A percentile compares a stretch with the other conserved stretches of the same genome.
phyloP scores from a whole-genome alignment of 2,797 vertebrate species.

The Thripadectes ignobilis region DNA sequence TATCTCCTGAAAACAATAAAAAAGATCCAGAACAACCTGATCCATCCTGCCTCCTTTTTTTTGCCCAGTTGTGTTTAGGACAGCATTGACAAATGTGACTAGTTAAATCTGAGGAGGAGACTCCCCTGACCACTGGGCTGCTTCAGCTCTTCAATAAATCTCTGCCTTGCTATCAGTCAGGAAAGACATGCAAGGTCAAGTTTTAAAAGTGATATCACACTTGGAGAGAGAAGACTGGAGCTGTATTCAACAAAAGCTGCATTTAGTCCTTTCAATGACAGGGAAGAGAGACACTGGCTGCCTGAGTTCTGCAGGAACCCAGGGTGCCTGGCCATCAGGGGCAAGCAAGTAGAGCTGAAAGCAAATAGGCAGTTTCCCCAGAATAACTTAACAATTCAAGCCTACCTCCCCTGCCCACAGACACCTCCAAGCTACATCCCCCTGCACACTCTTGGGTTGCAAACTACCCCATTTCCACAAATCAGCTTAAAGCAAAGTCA shows the following conservation, averaged over 20 bases:
- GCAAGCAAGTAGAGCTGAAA: background rate
- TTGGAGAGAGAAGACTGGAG: background rate
- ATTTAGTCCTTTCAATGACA: background rate
- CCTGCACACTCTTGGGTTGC: background rate
- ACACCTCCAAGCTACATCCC: background rate
- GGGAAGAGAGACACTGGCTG: fast-evolving
- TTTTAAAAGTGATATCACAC: background rate
- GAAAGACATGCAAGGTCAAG: background rate
- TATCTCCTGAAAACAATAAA: background rate
- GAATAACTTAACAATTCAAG: background rate
- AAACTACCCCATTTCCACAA: background rate
- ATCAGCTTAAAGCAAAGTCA: background rate
- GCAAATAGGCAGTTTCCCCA: background rate
- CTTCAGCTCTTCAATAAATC: background rate
- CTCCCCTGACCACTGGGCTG: background rate
- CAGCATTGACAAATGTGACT: background rate
- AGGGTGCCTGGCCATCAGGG: background rate
- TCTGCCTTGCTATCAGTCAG: background rate
- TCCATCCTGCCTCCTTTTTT: background rate
- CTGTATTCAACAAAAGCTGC: background rate
- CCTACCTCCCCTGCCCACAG: background rate
- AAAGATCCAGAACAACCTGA: background rate
- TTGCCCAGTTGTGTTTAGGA: background rate
- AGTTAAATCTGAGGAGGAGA: background rate
- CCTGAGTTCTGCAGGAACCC: background rate